Evolutionary conservation across 2,888 invertebrate species (phyloP), one percentile per base, ranked within the genome.

Genomic region (Hydroisotoma schaefferi): DNA sequence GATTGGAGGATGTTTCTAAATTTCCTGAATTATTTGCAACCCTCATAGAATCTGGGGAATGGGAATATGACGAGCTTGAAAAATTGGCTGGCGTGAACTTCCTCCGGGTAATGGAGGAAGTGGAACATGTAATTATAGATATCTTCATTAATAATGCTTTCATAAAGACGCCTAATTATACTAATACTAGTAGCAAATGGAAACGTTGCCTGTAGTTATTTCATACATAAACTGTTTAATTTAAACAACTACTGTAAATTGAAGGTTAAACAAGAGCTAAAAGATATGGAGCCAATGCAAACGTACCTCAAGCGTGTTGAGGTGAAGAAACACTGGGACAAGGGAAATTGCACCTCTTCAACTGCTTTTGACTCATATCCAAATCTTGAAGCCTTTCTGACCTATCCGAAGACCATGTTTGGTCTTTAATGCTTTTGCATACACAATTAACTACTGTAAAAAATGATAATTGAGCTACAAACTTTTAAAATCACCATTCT

Each of bases 51-150:
- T 71, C 73, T 51, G 71, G 74, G 15, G 66, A 66, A 27, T 76
- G 76, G 76, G 69, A 69, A n/a, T 67, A 70, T 25, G 71, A 70
- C 10, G 75, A 75, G 60, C 65, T 76, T 29, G 72, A 74, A 51
- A 74, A 75, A 58, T 59, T 76, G 40, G 75, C 75, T 23, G 75
- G 75, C 1, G 63, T 67, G 47, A 76, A 76, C 56, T 70, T 76
- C 44, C 57, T 76, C n/a, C 63, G 75, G 23, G 74, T 75, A 18
- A 5, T 49, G 6, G 49, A 49, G 4, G 46, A 25, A 20, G 40
- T 40, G n/a, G 40, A 40, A 40, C 15, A 40, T 18, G 40, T 40
- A 40, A 40, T 15, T 5, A 40, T 15, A 33, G 15, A 33, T 33
- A 33, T 10, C 15, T 10, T n/a, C n/a, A n/a, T n/a, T n/a, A n/a